Conservation (phyloP, 2,888 invertebrate species). For the Rhingia campestris region DNA sequence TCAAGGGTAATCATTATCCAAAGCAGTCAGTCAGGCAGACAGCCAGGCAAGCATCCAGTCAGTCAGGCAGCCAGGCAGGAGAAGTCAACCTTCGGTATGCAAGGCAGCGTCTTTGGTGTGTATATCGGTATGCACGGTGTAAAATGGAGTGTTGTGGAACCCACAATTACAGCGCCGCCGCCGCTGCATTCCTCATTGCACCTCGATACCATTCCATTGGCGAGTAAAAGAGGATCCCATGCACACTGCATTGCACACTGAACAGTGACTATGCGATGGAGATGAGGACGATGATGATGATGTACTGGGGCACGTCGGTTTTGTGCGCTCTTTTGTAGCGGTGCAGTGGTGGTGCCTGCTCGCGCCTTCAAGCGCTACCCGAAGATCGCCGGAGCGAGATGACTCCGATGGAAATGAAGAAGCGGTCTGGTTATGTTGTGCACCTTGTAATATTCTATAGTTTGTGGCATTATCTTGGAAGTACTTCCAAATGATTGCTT, state of each 20-base stretch:
- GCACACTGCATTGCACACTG: conserved; percentile 14
- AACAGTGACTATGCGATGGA: background rate
- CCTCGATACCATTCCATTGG: conserved; percentile 61
- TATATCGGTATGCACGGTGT: conserved; percentile 61
- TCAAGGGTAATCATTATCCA: conserved; percentile 79
- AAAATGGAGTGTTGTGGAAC: conserved; percentile 74
- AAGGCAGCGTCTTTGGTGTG: conserved; percentile 35
- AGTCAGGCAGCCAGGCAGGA: conserved; percentile 20
- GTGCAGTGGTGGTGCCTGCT: conserved; percentile 40
- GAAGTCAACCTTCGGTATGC: conserved; percentile 22
- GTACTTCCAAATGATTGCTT: conserved; percentile 74
- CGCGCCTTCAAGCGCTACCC: conserved; percentile 71
- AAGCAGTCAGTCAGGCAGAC: conserved; percentile 77
- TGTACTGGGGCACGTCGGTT: conserved; percentile 61
- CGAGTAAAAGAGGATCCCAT: conserved; percentile 38
- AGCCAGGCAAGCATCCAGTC: conserved; percentile 52
- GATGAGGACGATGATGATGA: conserved; percentile 55
- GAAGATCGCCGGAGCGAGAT: conserved; percentile 66
- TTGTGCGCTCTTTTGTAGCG: conserved; percentile 16
- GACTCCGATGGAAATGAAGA: conserved; percentile 66
- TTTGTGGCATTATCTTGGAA: conserved; percentile 74
- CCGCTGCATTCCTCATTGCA: conserved; percentile 72
- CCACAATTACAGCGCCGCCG: conserved; percentile 74
- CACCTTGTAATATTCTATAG: conserved; percentile 74
- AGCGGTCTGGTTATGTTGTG: conserved; percentile 72